These are phyloP conservation scores for Sebastes schlegelii DNA, from an alignment of 2,113 vertebrate species.

Conservation along the genomic window DNA sequence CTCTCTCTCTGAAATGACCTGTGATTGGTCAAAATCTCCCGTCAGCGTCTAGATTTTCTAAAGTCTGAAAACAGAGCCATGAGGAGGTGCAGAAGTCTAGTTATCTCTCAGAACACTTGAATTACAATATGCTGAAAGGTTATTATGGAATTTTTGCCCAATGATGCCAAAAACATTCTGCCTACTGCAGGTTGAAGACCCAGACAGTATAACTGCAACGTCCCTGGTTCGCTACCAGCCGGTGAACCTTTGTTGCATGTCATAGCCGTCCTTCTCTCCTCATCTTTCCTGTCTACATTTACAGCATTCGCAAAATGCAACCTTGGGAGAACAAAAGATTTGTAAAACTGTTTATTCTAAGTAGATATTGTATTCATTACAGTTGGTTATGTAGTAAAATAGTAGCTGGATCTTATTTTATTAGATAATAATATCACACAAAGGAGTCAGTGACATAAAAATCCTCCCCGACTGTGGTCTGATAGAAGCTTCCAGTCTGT, in stretches of 20 bases:
- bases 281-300: not conserved
- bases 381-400: not conserved
- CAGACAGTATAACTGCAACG: not conserved
- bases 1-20: no score
- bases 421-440: conserved; percentile 4
- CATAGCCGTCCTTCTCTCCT: not conserved
- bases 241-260: not conserved
- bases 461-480: conserved; percentile 11
- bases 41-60: no score
- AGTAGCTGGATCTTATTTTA: not conserved
- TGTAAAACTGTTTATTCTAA: not conserved
- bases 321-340: not conserved
- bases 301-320: not conserved
- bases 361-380: not conserved
- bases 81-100: no score
- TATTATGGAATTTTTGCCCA: no score
- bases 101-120: no score
- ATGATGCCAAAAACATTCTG: no score
- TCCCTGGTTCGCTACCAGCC: not conserved
- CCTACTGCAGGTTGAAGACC: not conserved
- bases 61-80: no score
- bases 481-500: conserved; percentile 30
- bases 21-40: no score
- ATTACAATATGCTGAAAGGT: no score
- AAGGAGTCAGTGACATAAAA: conserved; percentile 29